Base-by-base conservation (phyloP, 2,797 vertebrate species). In the Yasuhikotakia modesta region DNA sequence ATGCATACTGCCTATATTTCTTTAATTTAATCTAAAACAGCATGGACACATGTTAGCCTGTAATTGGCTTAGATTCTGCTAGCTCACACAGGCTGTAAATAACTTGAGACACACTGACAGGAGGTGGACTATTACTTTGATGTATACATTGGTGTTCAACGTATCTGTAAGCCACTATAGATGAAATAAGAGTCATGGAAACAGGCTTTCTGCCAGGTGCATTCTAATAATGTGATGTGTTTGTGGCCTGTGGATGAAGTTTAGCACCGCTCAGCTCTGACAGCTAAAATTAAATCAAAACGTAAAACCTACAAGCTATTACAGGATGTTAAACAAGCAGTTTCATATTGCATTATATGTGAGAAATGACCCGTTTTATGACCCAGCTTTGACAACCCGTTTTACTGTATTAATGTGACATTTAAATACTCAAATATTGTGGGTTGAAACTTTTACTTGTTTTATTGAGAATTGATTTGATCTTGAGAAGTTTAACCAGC, bases 201-300 rank as follows among this genome's bases (percentile, higher is more conserved):
- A 22, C 70, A 58, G 65, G 74, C 63, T 80, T n/a, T 43, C 79
- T 52, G 70, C 82, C 39, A 78, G 43, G 72, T 84, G 86, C 84
- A 88, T 90, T 84, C 79, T 77, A 89, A 90, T 89, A 61, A 17
- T 63, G 1, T 48, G 76, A 78, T 58, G 50, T 80, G 71, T 86
- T 52, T 81, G n/a, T 35, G 45, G 58, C 16, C 27, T 27, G 17
- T 5, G 21, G 10, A 52, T 64, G 19, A 73, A 22, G n/a, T 53
- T 70, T 35, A 70, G 60, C 7, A 60, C 24, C 2, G 24, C 24
- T 16, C 24, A 24, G 55, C 21, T 57, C 21, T 57, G 55, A 57
- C 57, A 61, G 11, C 39, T n/a, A n/a, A n/a, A n/a, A n/a, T n/a
- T n/a, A n/a, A n/a, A n/a, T n/a, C 30, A 5, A 61, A 35, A 2